phyloP scores from a whole-genome alignment of 2,888 invertebrate genomes.

The Drosophila leonis region DNA sequence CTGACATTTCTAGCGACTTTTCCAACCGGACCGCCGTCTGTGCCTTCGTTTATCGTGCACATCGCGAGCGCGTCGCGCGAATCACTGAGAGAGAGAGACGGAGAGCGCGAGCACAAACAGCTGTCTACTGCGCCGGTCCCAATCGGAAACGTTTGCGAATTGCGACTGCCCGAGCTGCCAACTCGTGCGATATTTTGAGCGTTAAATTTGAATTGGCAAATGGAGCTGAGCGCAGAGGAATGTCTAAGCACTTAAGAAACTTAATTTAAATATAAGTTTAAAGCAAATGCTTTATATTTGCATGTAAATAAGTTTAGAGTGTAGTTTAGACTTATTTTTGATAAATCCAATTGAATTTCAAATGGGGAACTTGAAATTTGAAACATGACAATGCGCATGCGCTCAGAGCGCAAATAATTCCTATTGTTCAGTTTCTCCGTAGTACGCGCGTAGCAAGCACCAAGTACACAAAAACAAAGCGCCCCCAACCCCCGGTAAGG shows the following conservation, averaged over 20 bases:
- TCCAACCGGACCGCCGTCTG: constrained; percentile 58
- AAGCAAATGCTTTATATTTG: neutral
- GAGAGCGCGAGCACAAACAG: constrained; percentile 29
- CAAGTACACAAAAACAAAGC: constrained; percentile 77
- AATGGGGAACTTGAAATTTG: constrained; percentile 21
- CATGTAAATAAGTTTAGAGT: too few species aligned
- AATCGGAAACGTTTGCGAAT: constrained; percentile 41
- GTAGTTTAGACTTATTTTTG: neutral
- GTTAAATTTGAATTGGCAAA: constrained; percentile 53
- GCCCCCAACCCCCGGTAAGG: constrained; percentile 30
- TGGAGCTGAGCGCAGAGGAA: neutral
- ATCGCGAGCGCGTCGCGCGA: constrained; percentile 31
- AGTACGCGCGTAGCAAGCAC: constrained; percentile 14
- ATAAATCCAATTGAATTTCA: neutral
- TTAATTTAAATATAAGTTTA: neutral
- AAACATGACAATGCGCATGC: constrained; percentile 57
- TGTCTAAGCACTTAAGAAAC: neutral
- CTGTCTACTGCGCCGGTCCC: constrained; percentile 58
- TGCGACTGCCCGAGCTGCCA: constrained; percentile 42
- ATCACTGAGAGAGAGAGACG: constrained; percentile 11
- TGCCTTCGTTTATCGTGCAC: constrained; percentile 58
- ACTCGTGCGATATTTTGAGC: constrained; percentile 31
- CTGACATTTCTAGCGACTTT: constrained; percentile 72
- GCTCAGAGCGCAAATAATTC: constrained; percentile 1
- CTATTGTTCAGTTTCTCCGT: constrained; percentile 10